Conservation (phyloP, 2,888 invertebrate species). For the Elgonia sp. region DNA sequence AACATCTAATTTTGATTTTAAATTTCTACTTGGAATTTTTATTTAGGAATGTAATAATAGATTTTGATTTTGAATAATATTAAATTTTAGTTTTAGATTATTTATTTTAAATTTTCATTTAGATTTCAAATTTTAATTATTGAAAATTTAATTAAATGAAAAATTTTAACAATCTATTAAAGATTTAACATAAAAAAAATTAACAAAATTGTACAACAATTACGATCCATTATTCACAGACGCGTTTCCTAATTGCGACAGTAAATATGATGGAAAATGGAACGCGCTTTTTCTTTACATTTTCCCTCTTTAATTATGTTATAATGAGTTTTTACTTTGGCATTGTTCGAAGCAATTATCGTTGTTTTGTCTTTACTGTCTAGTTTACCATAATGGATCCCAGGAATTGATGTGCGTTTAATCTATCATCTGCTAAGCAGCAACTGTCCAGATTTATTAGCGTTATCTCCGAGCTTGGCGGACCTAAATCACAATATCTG, state of each 20-base stretch:
- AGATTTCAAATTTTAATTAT: too few relatives aligned
- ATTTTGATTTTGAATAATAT: too few relatives aligned
- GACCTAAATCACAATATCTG: slow-evolving; percentile 25
- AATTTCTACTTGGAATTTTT: too few relatives aligned
- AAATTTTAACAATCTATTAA: too few relatives aligned
- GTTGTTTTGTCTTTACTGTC: slow-evolving; percentile 6
- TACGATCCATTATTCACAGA: background rate
- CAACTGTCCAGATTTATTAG: slow-evolving; percentile 47
- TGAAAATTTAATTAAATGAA: too few relatives aligned
- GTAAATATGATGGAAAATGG: background rate
- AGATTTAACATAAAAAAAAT: too few relatives aligned
- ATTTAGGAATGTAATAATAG: too few relatives aligned
- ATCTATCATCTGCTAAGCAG: slow-evolving; percentile 44
- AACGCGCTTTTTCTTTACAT: background rate
- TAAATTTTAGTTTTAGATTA: too few relatives aligned
- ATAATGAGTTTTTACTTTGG: slow-evolving; percentile 4
- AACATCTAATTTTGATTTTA: too few relatives aligned
- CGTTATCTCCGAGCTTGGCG: slow-evolving; percentile 13
- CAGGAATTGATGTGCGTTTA: slow-evolving; percentile 27
- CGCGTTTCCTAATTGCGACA: slow-evolving; percentile 9
- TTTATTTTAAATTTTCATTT: too few relatives aligned
- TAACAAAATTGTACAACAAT: background rate
- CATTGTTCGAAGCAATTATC: slow-evolving; percentile 1
- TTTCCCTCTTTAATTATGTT: slow-evolving; percentile 3
- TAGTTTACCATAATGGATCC: background rate